These are phyloP conservation scores for Gonatopus flavifemur DNA, from an alignment of 1,140 invertebrate genomes.

Conservation along the genomic window DNA sequence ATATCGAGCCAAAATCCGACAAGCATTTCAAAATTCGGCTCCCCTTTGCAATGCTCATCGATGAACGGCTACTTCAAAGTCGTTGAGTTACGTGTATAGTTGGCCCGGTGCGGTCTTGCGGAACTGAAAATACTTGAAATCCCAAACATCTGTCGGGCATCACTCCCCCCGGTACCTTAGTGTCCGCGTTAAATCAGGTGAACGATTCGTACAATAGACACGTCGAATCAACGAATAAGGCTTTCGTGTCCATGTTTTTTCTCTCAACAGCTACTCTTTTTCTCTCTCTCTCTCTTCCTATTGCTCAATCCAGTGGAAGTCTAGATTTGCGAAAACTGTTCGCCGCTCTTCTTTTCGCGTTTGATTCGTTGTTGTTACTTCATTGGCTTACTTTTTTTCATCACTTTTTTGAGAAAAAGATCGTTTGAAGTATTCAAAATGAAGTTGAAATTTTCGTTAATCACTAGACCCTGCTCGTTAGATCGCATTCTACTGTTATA, in stretches of 20 bases:
- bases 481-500: no score
- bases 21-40: constrained; percentile 27
- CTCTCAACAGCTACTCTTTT: constrained; percentile 13
- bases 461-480: no score
- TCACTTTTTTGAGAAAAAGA: no score
- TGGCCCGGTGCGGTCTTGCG: constrained; percentile 34
- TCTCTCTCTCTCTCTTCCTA: background rate
- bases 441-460: no score
- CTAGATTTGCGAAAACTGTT: no score
- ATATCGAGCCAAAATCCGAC: no score
- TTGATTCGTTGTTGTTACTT: no score
- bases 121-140: constrained; percentile 40
- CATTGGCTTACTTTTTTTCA: no score
- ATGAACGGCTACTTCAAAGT: constrained; percentile 46
- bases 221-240: no score
- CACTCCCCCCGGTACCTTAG: constrained; percentile 42
- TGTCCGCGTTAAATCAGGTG: constrained; percentile 55
- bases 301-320: background rate
- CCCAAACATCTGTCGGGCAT: constrained; percentile 55
- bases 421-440: no score
- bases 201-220: constrained; percentile 30
- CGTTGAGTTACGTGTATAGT: background rate
- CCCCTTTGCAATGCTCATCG: no score
- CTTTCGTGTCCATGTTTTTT: constrained; percentile 5
- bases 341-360: no score